Evolutionary conservation across 2,888 invertebrate species (phyloP).

Genomic region (Cheiracanthium punctorium): DNA sequence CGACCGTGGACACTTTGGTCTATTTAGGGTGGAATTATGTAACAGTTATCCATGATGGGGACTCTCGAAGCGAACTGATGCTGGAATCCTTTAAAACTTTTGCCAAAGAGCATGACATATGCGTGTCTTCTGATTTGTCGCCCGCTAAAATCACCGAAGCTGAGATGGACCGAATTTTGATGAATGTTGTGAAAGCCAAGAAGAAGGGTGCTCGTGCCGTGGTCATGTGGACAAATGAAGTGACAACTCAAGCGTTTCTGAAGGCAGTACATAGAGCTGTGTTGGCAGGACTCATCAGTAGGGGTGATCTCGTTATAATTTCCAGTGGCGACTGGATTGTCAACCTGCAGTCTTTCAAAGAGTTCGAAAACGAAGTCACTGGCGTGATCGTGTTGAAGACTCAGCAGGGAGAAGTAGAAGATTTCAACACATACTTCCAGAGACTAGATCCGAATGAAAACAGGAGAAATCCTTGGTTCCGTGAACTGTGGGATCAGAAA

Average conservation of each 20-base stretch:
- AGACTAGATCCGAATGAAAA: slow-evolving; percentile 73
- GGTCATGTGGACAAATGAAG: slow-evolving; percentile 57
- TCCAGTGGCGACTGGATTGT: slow-evolving; percentile 66
- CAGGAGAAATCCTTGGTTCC: slow-evolving; percentile 76
- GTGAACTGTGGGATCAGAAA: slow-evolving; percentile 76
- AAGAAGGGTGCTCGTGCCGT: slow-evolving; percentile 66
- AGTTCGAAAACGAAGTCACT: slow-evolving; percentile 63
- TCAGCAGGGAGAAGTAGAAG: slow-evolving; percentile 69
- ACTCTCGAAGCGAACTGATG: slow-evolving; percentile 36
- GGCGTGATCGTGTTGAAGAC: slow-evolving; percentile 62
- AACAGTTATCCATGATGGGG: slow-evolving; percentile 74
- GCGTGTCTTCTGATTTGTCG: slow-evolving; percentile 50
- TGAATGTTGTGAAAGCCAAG: slow-evolving; percentile 50
- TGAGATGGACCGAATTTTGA: slow-evolving; percentile 52
- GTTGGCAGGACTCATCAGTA: slow-evolving; percentile 38
- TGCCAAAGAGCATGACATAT: slow-evolving; percentile 58
- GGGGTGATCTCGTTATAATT: slow-evolving; percentile 62
- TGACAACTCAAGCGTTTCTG: slow-evolving; percentile 43
- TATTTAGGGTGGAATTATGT: slow-evolving; percentile 76
- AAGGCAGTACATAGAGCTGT: slow-evolving; percentile 54
- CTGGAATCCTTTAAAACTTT: slow-evolving; percentile 51
- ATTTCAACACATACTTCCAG: slow-evolving; percentile 73
- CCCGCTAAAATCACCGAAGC: slow-evolving; percentile 16
- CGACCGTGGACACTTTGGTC: slow-evolving; percentile 75
- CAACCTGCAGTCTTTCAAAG: slow-evolving; percentile 66